Evolutionary conservation across 1,140 invertebrate species (phyloP).

Genomic region (Brachionus calyciflorus): DNA sequence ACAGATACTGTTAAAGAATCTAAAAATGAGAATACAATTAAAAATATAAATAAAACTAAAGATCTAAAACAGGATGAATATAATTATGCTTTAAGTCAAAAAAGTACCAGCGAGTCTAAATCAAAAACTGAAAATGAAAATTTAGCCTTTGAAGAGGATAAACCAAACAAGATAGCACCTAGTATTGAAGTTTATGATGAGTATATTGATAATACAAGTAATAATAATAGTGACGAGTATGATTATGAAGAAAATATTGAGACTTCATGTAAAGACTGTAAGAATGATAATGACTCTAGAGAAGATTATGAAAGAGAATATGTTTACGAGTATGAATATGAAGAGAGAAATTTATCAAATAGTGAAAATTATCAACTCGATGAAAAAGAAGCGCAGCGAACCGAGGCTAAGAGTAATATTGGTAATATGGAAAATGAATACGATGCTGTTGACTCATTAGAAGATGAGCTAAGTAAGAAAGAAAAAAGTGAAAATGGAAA

Average conservation of each 20-base stretch:
- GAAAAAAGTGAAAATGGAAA: not conserved
- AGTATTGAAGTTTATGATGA: not conserved
- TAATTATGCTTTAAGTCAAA: conserved; percentile 40
- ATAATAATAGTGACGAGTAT: conserved; percentile 2
- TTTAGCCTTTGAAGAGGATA: not conserved
- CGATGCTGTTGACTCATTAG: conserved; percentile 20
- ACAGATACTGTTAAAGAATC: not conserved
- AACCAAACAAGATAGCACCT: not conserved
- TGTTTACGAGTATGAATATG: conserved; percentile 32
- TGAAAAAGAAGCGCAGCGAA: not conserved
- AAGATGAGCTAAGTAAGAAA: not conserved
- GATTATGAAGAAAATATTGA: conserved; percentile 16
- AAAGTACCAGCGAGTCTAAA: conserved; percentile 1
- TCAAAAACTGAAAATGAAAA: not conserved
- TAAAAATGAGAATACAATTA: not conserved
- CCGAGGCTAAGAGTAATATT: no score
- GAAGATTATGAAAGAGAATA: conserved; percentile 26
- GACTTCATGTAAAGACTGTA: conserved; percentile 6
- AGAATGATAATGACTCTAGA: not conserved
- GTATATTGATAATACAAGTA: conserved; percentile 36
- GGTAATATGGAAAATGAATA: not conserved
- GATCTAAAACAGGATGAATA: conserved; percentile 10
- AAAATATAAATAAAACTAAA: not conserved
- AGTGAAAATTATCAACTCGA: not conserved
- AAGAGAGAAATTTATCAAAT: not conserved